phyloP scores from a whole-genome alignment of 2,113 vertebrate species.

The Macroglossus sobrinus region DNA sequence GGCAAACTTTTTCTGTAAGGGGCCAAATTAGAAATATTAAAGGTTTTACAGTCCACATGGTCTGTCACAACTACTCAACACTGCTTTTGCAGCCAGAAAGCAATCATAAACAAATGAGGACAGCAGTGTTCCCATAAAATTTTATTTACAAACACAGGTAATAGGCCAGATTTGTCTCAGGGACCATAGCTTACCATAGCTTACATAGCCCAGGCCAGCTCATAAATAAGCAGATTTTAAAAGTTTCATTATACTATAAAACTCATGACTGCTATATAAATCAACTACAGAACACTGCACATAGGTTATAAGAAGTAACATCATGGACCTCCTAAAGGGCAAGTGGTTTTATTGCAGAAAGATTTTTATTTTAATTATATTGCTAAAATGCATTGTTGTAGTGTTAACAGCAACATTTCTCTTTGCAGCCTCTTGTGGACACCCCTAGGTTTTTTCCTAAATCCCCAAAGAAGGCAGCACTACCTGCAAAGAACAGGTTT shows the following conservation, averaged over 20 bases:
- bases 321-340: not conserved
- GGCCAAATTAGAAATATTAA: not conserved
- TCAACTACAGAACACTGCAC: not conserved
- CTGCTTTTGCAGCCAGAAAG: not conserved
- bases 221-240: slow-evolving; percentile 5
- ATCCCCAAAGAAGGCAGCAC: not conserved
- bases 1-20: not conserved
- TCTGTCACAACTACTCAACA: not conserved
- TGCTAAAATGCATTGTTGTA: not conserved
- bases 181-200: not conserved
- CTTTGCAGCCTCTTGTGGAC: not conserved
- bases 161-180: not conserved
- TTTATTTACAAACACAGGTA: not conserved
- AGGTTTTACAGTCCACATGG: not conserved
- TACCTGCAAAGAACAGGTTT: not conserved
- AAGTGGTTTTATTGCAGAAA: not conserved
- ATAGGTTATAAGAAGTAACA: not conserved
- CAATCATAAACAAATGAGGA: not conserved
- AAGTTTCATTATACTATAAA: not conserved
- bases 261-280: not conserved
- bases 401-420: not conserved
- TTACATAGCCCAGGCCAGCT: not conserved
- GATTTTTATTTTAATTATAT: slow-evolving; percentile 11
- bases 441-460: not conserved
- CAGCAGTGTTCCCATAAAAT: not conserved